Percentiles rank a stretch among this genome's conserved stretches.
Evolutionary conservation across 2,888 invertebrate genomes (phyloP).

Genomic region (Zygogramma bicolorata): DNA sequence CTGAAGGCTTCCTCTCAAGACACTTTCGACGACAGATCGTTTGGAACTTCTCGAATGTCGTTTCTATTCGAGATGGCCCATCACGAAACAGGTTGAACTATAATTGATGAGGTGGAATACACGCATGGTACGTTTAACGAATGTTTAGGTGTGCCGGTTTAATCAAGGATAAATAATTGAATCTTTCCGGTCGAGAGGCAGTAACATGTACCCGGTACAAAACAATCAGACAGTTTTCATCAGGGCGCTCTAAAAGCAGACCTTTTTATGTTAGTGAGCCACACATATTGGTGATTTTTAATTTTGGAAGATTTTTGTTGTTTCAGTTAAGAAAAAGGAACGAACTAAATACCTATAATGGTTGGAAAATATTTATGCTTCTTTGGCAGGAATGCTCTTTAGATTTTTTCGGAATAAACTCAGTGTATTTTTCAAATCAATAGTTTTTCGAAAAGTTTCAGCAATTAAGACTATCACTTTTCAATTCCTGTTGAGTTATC

Average conservation of each 20-base stretch:
- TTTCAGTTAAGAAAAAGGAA: too few species aligned
- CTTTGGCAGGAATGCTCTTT: too few species aligned
- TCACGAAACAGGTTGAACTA: background rate
- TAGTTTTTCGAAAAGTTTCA: too few species aligned
- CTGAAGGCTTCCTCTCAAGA: background rate
- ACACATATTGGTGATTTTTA: background rate
- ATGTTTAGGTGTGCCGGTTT: slow-evolving; percentile 12
- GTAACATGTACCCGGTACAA: background rate
- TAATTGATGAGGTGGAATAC: background rate
- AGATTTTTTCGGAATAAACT: too few species aligned
- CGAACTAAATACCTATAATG: too few species aligned
- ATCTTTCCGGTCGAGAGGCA: background rate
- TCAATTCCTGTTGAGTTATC: too few species aligned
- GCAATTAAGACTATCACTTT: too few species aligned
- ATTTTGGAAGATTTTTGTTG: too few species aligned
- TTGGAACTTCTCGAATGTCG: slow-evolving; percentile 6
- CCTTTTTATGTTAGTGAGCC: background rate
- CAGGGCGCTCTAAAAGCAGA: background rate
- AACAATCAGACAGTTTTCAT: background rate
- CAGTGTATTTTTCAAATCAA: too few species aligned
- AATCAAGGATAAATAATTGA: slow-evolving; percentile 2
- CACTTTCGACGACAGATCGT: background rate
- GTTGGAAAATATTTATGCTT: too few species aligned
- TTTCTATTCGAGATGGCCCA: background rate
- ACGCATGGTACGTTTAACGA: slow-evolving; percentile 18